phyloP scores from a whole-genome alignment of 2,888 invertebrate species.

The Oligia fasciuncula region DNA sequence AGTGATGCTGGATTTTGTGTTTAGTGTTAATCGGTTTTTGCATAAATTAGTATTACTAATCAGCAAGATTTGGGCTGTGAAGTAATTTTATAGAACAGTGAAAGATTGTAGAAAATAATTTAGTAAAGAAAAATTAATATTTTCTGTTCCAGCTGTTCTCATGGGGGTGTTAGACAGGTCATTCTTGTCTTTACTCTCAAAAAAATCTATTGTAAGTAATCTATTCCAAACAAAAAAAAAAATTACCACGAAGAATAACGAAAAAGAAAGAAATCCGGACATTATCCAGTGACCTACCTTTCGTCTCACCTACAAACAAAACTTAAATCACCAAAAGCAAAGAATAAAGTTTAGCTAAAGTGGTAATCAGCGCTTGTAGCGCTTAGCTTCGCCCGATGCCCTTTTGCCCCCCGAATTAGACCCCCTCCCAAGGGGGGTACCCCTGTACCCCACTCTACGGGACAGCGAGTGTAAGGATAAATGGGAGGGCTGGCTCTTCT shows the following conservation, averaged over 20 bases:
- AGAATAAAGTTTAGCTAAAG: slow-evolving; percentile 71
- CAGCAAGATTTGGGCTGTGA: no score
- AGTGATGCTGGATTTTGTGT: slow-evolving; percentile 45
- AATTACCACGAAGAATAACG: not conserved
- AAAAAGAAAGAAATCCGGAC: not conserved
- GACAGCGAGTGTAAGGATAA: slow-evolving; percentile 90
- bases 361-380: slow-evolving; percentile 81
- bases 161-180: not conserved
- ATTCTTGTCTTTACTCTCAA: not conserved
- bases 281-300: slow-evolving; percentile 46
- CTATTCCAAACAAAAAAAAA: not conserved
- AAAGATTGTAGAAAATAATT: not conserved
- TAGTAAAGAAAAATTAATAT: no score
- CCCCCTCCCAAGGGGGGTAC: slow-evolving; percentile 65
- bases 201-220: not conserved
- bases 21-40: slow-evolving; percentile 41
- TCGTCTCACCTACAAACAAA: slow-evolving; percentile 69
- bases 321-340: slow-evolving; percentile 75
- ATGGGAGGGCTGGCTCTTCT: slow-evolving; percentile 90
- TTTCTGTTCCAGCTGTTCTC: no score
- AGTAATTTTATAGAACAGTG: not conserved
- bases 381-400: slow-evolving; percentile 84
- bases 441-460: slow-evolving; percentile 75
- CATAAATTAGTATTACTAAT: not conserved
- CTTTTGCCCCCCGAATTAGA: slow-evolving; percentile 85